phyloP scores from a whole-genome alignment of 2,888 invertebrate species.

The Campoplex nolae region DNA sequence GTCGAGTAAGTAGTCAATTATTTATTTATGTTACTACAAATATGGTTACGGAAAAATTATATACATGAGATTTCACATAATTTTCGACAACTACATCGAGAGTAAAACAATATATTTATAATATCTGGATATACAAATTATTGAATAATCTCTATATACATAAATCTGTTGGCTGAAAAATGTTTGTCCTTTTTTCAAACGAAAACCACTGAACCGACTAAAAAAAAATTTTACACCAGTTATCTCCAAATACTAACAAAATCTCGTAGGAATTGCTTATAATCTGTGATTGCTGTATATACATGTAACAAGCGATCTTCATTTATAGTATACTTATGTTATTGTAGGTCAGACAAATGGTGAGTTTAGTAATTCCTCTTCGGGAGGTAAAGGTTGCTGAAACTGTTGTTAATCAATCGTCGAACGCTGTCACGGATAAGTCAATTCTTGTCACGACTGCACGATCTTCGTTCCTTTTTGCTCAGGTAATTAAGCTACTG shows the following conservation, averaged over 20 bases:
- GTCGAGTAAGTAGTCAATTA: slow-evolving; percentile 89
- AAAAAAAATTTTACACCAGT: too few species aligned
- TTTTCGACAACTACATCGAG: too few species aligned
- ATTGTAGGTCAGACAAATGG: slow-evolving; percentile 90
- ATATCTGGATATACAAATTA: too few species aligned
- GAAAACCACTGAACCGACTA: too few species aligned
- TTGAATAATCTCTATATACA: too few species aligned
- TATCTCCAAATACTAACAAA: too few species aligned
- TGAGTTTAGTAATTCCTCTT: slow-evolving; percentile 95
- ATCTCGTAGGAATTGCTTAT: too few species aligned
- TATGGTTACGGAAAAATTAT: neutral
- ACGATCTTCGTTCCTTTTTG: slow-evolving; percentile 94
- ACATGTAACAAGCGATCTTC: neutral
- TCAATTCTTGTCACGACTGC: slow-evolving; percentile 93
- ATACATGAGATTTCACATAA: too few species aligned
- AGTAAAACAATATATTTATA: too few species aligned
- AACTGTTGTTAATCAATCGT: slow-evolving; percentile 89
- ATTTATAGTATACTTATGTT: slow-evolving; percentile 8
- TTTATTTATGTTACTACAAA: neutral
- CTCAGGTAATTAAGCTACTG: slow-evolving; percentile 77
- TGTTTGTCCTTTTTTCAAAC: too few species aligned
- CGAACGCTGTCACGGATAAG: slow-evolving; percentile 87
- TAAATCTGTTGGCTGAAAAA: too few species aligned
- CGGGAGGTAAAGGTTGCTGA: slow-evolving; percentile 92
- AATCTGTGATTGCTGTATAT: too few species aligned